Evolutionary conservation across 2,113 vertebrate species (phyloP), one percentile per base, ranked within the genome.

Genomic region (Etia nguti): DNA sequence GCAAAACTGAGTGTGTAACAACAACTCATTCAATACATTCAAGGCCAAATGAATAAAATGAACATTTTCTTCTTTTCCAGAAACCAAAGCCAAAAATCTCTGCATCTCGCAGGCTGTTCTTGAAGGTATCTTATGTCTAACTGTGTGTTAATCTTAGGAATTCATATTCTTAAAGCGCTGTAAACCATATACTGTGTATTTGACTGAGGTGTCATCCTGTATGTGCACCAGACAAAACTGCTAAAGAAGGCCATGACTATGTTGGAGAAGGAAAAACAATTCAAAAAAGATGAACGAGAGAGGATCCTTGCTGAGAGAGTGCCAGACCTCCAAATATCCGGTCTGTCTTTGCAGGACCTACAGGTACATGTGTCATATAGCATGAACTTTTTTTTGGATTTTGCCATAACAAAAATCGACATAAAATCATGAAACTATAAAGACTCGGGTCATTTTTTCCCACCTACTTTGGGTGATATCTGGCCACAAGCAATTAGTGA

Each of bases 81-180:
- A 95, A 95, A 93, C 12, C 93, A 85, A 96, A 95, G 91, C 94
- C 96, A 43, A 96, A 96, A 73, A 96, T 96, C 80, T 81, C 94
- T 62, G 96, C 96, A 36, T 97, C 96, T 50, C 94, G 95, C 68
- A 94, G 96, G 90, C 92, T 97, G 59, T 96, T 93, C 79, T 91
- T 97, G 29, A 97, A 96, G 95, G 96, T 96, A 93, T 46, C 52
- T 52, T 29, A 24, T 31, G 68, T 57, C 29, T 34, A 10, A 41
- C 38, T 48, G 8, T 43, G 38, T 81, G 4, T 60, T 65, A 29
- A 16, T 80, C 22, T 81, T 70, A 56, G 12, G 18, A 56, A 46
- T 77, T 18, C 11, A 83, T 6, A 26, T 5, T 62, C 8, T 46
- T 31, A 8, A 12, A 73, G 56, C 13, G 9, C 34, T 52, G 22